Percentiles rank a stretch among this genome's conserved stretches.
Conservation (phyloP, 2,113 vertebrate genomes). For the Gobio gobio region DNA sequence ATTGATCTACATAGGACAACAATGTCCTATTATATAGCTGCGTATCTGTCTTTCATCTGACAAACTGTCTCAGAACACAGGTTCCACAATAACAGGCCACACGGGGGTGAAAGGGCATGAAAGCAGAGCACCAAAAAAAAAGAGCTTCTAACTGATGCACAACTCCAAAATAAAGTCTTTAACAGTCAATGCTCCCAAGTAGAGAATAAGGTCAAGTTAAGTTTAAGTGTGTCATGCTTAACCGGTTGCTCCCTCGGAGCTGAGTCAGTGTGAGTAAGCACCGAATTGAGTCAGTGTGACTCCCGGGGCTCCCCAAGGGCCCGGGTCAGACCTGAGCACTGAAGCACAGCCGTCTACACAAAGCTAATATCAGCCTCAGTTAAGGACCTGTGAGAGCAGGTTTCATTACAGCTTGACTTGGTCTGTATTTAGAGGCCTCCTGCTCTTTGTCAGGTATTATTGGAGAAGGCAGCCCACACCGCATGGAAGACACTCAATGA, state of each 20-base stretch:
- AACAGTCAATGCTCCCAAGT: slow-evolving; percentile 33
- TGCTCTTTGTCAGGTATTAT: slow-evolving; percentile 48
- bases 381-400: slow-evolving; percentile 71
- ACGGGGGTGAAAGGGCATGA: background rate
- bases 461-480: slow-evolving; percentile 34
- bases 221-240: slow-evolving; percentile 48
- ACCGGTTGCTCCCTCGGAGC: slow-evolving; percentile 25
- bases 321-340: slow-evolving; percentile 51
- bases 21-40: background rate
- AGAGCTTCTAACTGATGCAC: background rate
- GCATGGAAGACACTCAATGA: slow-evolving; percentile 45
- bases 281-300: slow-evolving; percentile 51
- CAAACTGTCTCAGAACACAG: background rate
- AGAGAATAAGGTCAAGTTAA: slow-evolving; percentile 35
- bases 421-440: slow-evolving; percentile 43
- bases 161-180: slow-evolving; percentile 41
- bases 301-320: slow-evolving; percentile 41
- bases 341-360: slow-evolving; percentile 43
- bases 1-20: background rate
- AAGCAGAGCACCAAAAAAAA: background rate
- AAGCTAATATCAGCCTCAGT: slow-evolving; percentile 55
- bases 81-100: background rate
- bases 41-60: background rate
- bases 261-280: slow-evolving; percentile 42
- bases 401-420: slow-evolving; percentile 70